These are phyloP conservation scores for Bergia puertoricense DNA, from an alignment of 92 coral and sea anemone genomes.

Conservation along the genomic window DNA sequence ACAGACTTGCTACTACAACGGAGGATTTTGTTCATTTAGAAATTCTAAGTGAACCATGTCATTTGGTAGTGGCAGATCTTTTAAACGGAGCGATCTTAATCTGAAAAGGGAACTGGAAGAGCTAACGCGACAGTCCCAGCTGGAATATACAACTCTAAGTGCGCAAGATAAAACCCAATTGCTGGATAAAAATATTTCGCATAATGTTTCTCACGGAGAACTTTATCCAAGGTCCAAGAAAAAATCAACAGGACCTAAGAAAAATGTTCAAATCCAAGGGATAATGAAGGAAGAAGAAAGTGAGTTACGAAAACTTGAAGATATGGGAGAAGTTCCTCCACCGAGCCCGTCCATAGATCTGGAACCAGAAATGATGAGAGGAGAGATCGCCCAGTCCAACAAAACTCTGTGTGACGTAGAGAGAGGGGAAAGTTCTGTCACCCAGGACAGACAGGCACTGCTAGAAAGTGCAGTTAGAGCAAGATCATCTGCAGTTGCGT, in stretches of 20 bases:
- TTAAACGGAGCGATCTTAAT: slow-evolving; percentile 61
- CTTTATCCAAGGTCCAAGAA: slow-evolving; percentile 38
- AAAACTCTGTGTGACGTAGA: background rate
- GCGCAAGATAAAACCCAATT: slow-evolving; percentile 68
- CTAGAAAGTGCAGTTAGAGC: slow-evolving; percentile 18
- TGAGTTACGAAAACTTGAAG: background rate
- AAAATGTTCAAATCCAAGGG: slow-evolving; percentile 29
- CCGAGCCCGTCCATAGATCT: slow-evolving; percentile 84
- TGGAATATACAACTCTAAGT: slow-evolving; percentile 67
- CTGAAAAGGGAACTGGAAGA: slow-evolving; percentile 78
- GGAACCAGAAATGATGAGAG: slow-evolving; percentile 54
- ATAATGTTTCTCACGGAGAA: slow-evolving; percentile 24
- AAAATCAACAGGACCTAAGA: slow-evolving; percentile 25
- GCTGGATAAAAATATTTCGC: slow-evolving; percentile 43
- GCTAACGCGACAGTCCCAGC: slow-evolving; percentile 75
- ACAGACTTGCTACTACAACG: too few species aligned
- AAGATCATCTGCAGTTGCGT: slow-evolving; percentile 63
- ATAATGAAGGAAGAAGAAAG: slow-evolving; percentile 23
- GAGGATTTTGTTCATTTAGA: too few species aligned
- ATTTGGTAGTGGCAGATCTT: slow-evolving; percentile 78
- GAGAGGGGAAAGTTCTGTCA: slow-evolving; percentile 9
- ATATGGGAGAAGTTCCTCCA: slow-evolving; percentile 50
- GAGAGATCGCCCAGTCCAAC: slow-evolving; percentile 16
- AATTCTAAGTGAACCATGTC: slow-evolving; percentile 54
- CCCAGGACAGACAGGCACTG: slow-evolving; percentile 24